Conservation (phyloP, 2,888 invertebrate species). For the Lithophane semibrunnea region DNA sequence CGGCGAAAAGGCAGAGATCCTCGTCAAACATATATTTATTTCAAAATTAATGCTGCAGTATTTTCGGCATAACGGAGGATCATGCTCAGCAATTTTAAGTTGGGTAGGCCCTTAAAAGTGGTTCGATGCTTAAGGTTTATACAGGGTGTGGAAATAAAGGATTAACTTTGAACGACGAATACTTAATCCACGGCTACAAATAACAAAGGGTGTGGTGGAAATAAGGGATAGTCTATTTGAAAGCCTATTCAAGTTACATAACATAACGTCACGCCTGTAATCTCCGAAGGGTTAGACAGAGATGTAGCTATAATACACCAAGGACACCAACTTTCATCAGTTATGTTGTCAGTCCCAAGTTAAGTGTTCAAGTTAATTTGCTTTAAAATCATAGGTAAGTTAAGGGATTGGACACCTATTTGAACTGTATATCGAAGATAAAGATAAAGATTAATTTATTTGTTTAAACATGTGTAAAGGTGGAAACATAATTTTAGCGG, state of each 20-base stretch:
- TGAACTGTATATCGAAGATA: too few relatives aligned
- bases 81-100: too few relatives aligned
- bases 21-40: too few relatives aligned
- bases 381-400: not conserved
- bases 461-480: too few relatives aligned
- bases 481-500: too few relatives aligned
- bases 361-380: not conserved
- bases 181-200: not conserved
- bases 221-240: not conserved
- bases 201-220: not conserved
- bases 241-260: not conserved
- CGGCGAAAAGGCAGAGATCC: too few relatives aligned
- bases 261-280: not conserved
- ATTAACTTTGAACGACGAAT: constrained; percentile 10
- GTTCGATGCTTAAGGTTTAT: not conserved
- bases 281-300: not conserved
- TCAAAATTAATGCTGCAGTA: too few relatives aligned
- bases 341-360: not conserved
- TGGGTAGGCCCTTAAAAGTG: not conserved
- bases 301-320: not conserved
- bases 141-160: constrained; percentile 9
- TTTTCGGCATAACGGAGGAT: too few relatives aligned
- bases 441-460: too few relatives aligned
- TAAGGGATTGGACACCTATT: not conserved
- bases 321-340: not conserved